Evolutionary conservation across 2,888 invertebrate genomes (phyloP), one percentile per base, ranked within the genome.

Genomic region (Drosophila atripex): DNA sequence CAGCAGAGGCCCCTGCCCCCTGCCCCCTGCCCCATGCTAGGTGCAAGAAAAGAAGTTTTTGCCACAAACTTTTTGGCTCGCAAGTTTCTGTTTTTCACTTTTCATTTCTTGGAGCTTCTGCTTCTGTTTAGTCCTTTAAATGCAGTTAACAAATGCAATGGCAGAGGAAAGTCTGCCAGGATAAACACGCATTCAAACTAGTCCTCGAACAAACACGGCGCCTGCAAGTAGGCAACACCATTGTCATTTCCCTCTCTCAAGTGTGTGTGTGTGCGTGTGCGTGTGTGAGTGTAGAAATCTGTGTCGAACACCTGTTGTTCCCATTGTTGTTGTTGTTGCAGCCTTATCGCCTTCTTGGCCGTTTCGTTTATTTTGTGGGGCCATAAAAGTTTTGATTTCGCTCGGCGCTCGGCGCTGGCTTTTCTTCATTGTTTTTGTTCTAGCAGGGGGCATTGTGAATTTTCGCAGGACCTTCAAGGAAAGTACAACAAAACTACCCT

Each of bases 221-320:
- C 82, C 57, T 51, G 32, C 46, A 80, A 74, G 68, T 82, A 75
- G 75, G 84, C 78, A 83, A 74, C 68, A 55, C 4, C 32, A 65
- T 77, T 71, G 63, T 71, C 46, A 57, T 60, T 72, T 63, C 46
- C 57, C 41, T 7, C 43, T 51, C 25, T 25, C 6, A 14, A 41
- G 32, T 50, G 51, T 57, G 43, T 12, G 18, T 38, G 46, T 14
- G 35, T 39, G 43, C n/a, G n/a, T n/a, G n/a, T 16, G n/a, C 53
- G 41, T 32, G 58, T 35, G 25, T 23, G 43, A 18, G 43, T n/a
- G 51, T 39, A 41, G 28, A 51, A 47, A 69, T 69, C 64, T 72
- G 66, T 80, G 75, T 71, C 68, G 59, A 83, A 83, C 86, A 83
- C 83, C 82, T 82, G 82, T 82, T 86, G 83, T 82, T 70, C 43